phyloP scores from a whole-genome alignment of 2,113 vertebrate genomes.

The Elachura formosa region DNA sequence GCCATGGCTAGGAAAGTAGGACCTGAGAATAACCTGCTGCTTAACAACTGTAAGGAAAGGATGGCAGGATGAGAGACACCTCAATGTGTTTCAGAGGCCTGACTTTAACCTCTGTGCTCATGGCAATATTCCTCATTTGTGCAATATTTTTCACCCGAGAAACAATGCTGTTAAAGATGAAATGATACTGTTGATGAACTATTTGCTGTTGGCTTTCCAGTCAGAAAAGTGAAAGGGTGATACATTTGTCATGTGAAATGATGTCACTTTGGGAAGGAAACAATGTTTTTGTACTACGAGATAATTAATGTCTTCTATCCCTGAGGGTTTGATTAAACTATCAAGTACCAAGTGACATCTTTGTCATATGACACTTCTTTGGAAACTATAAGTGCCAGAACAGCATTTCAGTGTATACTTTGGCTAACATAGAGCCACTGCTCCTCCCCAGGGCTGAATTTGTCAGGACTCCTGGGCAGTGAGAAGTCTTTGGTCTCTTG shows the following conservation, averaged over 20 bases:
- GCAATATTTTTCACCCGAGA: neutral
- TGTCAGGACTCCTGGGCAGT: neutral
- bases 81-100: neutral
- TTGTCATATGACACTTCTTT: conserved; percentile 42
- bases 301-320: conserved; percentile 27
- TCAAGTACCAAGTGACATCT: conserved; percentile 52
- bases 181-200: neutral
- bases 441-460: conserved; percentile 41
- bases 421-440: neutral
- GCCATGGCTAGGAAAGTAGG: neutral
- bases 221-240: conserved; percentile 8
- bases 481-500: conserved; percentile 27
- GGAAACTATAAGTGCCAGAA: conserved; percentile 19
- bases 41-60: neutral
- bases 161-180: neutral
- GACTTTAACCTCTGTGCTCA: neutral
- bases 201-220: neutral
- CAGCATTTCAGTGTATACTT: conserved; percentile 46
- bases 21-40: neutral
- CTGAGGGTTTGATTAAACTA: conserved; percentile 43
- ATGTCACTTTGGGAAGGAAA: conserved; percentile 36
- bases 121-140: neutral
- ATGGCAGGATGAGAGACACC: neutral
- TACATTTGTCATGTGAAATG: conserved; percentile 16
- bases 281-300: neutral